Evolutionary conservation across 2,113 vertebrate genomes (phyloP), one percentile per base, ranked within the genome.

Genomic region (Antidorcas marsupialis): DNA sequence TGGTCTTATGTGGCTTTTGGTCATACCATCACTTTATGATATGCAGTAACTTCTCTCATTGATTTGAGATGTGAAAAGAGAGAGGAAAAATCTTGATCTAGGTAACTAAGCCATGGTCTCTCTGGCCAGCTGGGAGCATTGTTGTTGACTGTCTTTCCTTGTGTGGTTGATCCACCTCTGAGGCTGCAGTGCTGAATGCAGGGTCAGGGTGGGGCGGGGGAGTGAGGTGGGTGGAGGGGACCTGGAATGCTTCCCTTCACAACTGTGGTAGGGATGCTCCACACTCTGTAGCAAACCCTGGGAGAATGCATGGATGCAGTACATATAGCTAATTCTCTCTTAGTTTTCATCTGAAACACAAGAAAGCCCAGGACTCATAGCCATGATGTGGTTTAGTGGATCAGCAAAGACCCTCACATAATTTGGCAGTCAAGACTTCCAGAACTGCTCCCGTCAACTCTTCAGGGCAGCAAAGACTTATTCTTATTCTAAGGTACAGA

Each of bases 81-180:
- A 84, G 59, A 71, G 25, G 30, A 9, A 33, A 33, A 71, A 71
- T 36, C 19, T 1, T 50, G 57, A 13, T 2, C 43, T 87, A 21
- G 1, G 0, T 19, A 33, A 67, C 13, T 50, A 6, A 36, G 23
- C n/a, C 39, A 4, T 7, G 5, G 62, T n/a, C n/a, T n/a, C n/a
- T n/a, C n/a, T 52, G n/a, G n/a, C 27, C 6, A 11, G 19, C 50
- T 60, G 15, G 15, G 30, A 64, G 10, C 16, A 1, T 13, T 17
- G 62, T 6, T 55, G 43, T 39, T 33, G 43, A 28, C n/a, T 10
- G 23, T 45, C 79, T 25, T 21, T 53, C 33, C 62, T 5, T 1
- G n/a, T 83, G 6, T 52, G 28, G 28, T 39, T 36, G 82, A 27
- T n/a, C 17, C 2, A n/a, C 39, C 19, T 23, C 47, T 16, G 52